Evolutionary conservation across 64 coral and sea anemone species (phyloP), one percentile per base, ranked within the genome.

Genomic region (Exaiptasia diaphana): DNA sequence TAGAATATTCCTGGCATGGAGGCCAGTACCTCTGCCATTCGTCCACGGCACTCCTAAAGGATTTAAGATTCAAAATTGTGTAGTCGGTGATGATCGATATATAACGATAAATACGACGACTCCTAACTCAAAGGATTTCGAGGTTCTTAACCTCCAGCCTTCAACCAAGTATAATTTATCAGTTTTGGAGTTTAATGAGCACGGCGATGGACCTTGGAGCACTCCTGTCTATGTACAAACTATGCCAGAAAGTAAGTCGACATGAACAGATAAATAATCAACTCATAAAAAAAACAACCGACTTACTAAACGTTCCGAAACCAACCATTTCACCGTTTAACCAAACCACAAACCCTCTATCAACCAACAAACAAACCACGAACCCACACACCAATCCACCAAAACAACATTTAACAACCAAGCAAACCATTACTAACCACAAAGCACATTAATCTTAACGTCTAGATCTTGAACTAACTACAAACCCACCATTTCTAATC

Each of bases 131-230:
- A 40, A 21, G 21, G 2, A 14, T 0, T 40, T 71, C 24, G 67
- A 71, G 37, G 33, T 15, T 36, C 27, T 1, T 17, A 44, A 1
- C 34, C 24, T 71, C 9, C 18, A 71, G 37, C 5, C 67, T 5
- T 44, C 21, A 10, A 71, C 67, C 23, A 71, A 41, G n/a, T 71
- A 71, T 44, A 71, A 18, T 11, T n/a, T 71, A 40, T 38, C 40
- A 44, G 67, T 71, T 14, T 34, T 71, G 22, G 67, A 25, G 27
- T 71, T 71, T 36, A 71, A 71, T 71, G 67, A 71, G 23, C 26
- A 12, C 20, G 40, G 67, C 1, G 67, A 71, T 71, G 67, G 67
- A 9, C 34, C 67, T 38, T 27, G 3, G 13, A 71, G 67, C 23
- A 21, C 24, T 38, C 36, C 12, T 12, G 7, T 71, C 40, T 71